A percentile compares a stretch with the other conserved stretches of the same genome.
Evolutionary conservation across 1,140 invertebrate genomes (phyloP).

Genomic region (Triops cancriformis): DNA sequence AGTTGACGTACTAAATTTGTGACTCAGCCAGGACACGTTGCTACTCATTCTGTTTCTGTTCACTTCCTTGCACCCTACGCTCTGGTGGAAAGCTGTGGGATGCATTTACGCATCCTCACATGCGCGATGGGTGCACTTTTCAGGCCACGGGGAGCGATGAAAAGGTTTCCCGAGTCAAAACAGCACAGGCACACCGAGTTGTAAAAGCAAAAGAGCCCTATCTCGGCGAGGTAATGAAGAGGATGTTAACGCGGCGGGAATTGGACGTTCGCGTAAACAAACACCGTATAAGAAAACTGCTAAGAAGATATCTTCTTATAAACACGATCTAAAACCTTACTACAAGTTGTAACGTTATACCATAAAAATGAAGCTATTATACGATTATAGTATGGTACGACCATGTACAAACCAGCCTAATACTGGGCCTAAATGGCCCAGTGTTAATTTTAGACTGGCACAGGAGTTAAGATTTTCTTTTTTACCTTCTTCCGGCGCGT

Average conservation of each 20-base stretch:
- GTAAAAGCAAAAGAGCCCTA: neutral
- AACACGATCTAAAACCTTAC: neutral
- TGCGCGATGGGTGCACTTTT: conserved; percentile 1
- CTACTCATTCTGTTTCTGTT: conserved; percentile 10
- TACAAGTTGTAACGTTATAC: too few species aligned
- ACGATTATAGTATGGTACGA: too few species aligned
- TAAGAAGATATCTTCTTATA: neutral
- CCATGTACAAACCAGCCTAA: neutral
- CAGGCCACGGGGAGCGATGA: neutral
- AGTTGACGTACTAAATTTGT: conserved; percentile 7
- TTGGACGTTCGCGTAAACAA: neutral
- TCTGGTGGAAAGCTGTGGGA: neutral
- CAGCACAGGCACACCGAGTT: neutral
- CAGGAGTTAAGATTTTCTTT: neutral
- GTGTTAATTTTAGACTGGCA: neutral
- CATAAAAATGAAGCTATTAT: too few species aligned
- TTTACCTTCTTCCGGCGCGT: neutral
- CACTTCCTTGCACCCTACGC: neutral
- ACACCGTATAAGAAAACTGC: neutral
- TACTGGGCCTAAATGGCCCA: neutral
- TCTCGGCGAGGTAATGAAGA: neutral
- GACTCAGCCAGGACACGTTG: conserved; percentile 12
- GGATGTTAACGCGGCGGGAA: neutral
- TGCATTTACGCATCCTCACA: neutral
- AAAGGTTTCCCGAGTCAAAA: neutral